Evolutionary conservation across 2,113 vertebrate genomes (phyloP), one percentile per base, ranked within the genome.

Genomic region (Illadopsis cleaveri): DNA sequence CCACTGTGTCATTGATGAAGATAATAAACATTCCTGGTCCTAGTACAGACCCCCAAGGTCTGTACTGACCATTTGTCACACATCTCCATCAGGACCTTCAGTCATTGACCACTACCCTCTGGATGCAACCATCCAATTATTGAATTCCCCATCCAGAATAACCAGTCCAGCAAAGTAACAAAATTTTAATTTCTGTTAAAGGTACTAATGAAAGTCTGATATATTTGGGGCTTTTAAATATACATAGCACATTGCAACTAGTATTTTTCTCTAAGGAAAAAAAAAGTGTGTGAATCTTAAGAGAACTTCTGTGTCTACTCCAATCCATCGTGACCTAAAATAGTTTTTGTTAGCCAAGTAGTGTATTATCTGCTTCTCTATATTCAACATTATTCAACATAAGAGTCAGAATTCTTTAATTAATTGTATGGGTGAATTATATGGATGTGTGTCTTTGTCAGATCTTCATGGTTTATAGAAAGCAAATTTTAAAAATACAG

Each of bases 31-130:
- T n/a, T 75, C 24, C 23, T 75, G 33, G 37, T 81, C 33, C 19
- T 23, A 33, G 33, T 58, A 44, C 51, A 58, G 31, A 14, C 5
- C 6, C 37, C 33, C 0, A 0, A 44, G 18, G 11, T 62, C 35
- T 40, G 35, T 40, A n/a, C 30, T 51, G 30, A 22, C 45, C 28
- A 8, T 58, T n/a, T 40, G 16, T n/a, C 20, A 11, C 20, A 23
- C 12, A 10, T 45, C 16, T 60, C 28, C 45, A 25, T 68, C 14
- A 1, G 51, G 23, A 65, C 68, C 15, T 25, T 73, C 23, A 60
- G 31, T 37, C 22, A 7, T 9, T 81, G 76, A 37, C 30, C 21
- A 11, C 44, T 72, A 27, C 10, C 12, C 18, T 57, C 50, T 44
- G 16, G 18, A 20, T 72, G 27, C 27, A 27, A 11, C 50, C 22